phyloP scores from a whole-genome alignment of 2,113 vertebrate species.

The Recurvirostra avosetta region DNA sequence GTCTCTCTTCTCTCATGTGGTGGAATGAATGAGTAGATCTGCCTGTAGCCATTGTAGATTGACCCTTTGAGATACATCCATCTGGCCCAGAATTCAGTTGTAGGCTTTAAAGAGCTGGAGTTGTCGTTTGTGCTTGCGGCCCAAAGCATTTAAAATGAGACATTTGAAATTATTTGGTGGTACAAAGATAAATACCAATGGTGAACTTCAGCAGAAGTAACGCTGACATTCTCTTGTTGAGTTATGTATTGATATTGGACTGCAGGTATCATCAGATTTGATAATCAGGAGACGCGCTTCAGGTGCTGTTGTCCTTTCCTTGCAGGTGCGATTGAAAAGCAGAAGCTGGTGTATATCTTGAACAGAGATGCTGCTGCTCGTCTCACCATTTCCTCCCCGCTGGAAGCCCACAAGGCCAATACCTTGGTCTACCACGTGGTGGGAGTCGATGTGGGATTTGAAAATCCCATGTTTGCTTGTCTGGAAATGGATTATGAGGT shows the following conservation, averaged over 20 bases:
- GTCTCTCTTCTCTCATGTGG: neutral
- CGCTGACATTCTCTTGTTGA: fast-evolving
- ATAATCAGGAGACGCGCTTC: neutral
- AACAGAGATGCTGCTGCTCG: conserved; percentile 97
- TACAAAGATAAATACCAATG: neutral
- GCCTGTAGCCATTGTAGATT: no score
- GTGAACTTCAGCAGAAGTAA: neutral
- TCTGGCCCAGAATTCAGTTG: neutral
- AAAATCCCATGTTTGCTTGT: conserved; percentile 99
- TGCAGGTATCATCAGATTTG: neutral
- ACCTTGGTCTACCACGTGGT: conserved; percentile 98
- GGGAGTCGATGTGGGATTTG: conserved; percentile 97
- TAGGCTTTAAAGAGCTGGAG: neutral
- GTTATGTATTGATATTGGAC: fast-evolving
- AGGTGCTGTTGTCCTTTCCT: neutral
- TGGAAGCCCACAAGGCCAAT: conserved; percentile 98
- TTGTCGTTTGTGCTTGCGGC: neutral
- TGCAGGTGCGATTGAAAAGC: conserved; percentile 95
- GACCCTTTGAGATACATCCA: neutral
- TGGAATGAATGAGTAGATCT: neutral
- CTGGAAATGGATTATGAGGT: conserved; percentile 99
- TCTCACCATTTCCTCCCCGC: conserved; percentile 94
- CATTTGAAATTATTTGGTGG: fast-evolving
- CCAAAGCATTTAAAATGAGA: neutral
- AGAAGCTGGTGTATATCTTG: conserved; percentile 97